Evolutionary conservation across 2,113 vertebrate species (phyloP).

Genomic region (Lepus americanus): DNA sequence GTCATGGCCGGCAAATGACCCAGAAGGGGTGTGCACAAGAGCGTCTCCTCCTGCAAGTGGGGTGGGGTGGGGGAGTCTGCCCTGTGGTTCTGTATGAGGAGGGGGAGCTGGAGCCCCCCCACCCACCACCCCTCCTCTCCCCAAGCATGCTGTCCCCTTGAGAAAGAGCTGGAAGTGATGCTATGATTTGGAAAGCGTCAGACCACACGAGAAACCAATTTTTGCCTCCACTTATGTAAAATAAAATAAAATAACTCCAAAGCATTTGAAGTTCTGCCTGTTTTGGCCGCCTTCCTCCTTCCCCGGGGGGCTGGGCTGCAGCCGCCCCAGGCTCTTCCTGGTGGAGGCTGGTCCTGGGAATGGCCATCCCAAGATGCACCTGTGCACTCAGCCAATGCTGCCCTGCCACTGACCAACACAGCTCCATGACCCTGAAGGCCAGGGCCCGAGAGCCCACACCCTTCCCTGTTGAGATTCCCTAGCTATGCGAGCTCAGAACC

Average conservation of each 20-base stretch:
- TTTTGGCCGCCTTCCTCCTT: conserved; percentile 63
- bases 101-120: neutral
- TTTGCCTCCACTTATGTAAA: conserved; percentile 78
- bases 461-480: neutral
- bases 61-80: neutral
- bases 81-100: neutral
- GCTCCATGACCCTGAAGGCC: neutral
- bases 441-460: neutral
- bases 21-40: neutral
- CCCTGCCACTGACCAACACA: no score
- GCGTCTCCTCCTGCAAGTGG: neutral
- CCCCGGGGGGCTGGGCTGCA: conserved; percentile 56
- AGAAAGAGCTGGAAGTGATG: conserved; percentile 19
- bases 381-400: neutral
- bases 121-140: neutral
- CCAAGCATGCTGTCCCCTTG: neutral
- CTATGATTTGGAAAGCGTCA: conserved; percentile 54
- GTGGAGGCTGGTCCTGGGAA: neutral
- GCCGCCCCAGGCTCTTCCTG: neutral
- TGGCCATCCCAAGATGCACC: neutral
- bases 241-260: conserved; percentile 73
- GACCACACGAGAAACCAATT: conserved; percentile 77
- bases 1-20: neutral
- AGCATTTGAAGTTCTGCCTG: conserved; percentile 68
- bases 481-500: neutral